A percentile compares a stretch with the other conserved stretches of the same genome.
Evolutionary conservation across 2,888 invertebrate species (phyloP).

Genomic region (Melolontha melolontha): DNA sequence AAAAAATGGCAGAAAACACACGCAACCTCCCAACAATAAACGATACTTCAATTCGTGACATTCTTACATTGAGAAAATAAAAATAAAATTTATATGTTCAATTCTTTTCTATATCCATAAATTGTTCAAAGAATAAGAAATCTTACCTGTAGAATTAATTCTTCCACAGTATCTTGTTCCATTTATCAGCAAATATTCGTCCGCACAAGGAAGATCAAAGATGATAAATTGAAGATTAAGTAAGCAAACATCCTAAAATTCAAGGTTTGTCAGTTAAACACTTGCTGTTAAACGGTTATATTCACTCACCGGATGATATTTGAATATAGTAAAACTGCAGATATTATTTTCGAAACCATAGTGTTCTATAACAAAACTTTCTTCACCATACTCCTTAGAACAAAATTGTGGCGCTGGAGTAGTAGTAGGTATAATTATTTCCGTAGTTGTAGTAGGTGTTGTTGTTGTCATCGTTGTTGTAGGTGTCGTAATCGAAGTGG

Average conservation of each 20-base stretch:
- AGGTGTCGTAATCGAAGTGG: conserved; percentile 25
- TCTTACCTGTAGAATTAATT: conserved; percentile 2
- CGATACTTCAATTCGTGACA: too few relatives aligned
- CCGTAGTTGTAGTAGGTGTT: conserved; percentile 10
- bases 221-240: conserved; percentile 57
- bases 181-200: conserved; percentile 58
- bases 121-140: background rate
- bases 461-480: conserved; percentile 32
- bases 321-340: conserved; percentile 48
- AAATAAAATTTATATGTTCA: too few relatives aligned
- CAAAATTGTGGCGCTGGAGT: conserved; percentile 47
- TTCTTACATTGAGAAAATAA: too few relatives aligned
- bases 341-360: conserved; percentile 49
- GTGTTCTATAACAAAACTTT: conserved; percentile 56
- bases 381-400: conserved; percentile 52
- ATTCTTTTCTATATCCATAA: too few relatives aligned
- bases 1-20: too few relatives aligned
- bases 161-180: conserved; percentile 59
- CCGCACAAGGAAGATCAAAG: conserved; percentile 58
- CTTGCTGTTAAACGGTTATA: background rate
- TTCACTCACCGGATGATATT: conserved; percentile 26
- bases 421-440: conserved; percentile 25
- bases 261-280: conserved; percentile 13
- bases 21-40: too few relatives aligned
- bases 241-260: conserved; percentile 58